Evolutionary conservation across 2,113 vertebrate genomes (phyloP).

Genomic region (Lynx canadensis): DNA sequence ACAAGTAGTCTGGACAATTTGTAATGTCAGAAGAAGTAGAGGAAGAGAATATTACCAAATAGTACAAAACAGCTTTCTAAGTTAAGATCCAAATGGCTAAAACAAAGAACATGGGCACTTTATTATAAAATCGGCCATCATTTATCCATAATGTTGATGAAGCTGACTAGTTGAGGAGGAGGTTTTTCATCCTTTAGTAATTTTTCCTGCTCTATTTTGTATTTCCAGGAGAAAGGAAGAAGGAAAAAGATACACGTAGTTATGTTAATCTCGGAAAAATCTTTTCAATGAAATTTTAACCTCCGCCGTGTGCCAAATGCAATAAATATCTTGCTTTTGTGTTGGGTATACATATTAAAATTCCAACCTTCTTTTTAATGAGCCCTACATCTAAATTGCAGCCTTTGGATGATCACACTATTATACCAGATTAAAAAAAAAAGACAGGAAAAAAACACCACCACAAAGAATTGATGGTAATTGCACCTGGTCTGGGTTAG

Average conservation of each 20-base stretch:
- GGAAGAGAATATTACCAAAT: neutral
- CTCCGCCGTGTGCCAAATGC: neutral
- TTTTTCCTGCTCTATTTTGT: neutral
- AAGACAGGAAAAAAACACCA: conserved; percentile 26
- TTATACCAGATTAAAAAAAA: neutral
- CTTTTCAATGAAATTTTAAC: conserved; percentile 46
- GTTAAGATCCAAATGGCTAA: neutral
- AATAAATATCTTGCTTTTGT: conserved; percentile 51
- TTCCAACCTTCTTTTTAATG: conserved; percentile 19
- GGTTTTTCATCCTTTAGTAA: neutral
- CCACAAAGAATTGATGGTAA: neutral
- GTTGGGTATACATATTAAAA: conserved; percentile 26
- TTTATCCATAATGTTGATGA: neutral
- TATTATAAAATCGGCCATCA: neutral
- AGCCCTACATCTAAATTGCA: conserved; percentile 30
- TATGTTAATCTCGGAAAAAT: conserved; percentile 15
- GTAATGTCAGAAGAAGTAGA: neutral
- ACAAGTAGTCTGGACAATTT: neutral
- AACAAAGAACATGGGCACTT: neutral
- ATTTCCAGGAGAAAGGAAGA: neutral
- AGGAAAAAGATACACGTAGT: neutral
- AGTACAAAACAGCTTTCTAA: neutral
- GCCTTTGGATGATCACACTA: conserved; percentile 21
- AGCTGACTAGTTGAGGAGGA: neutral
- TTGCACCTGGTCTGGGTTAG: conserved; percentile 22